Percentiles rank a stretch among this genome's conserved stretches.
These are phyloP conservation scores for Latrodectus elegans DNA, from an alignment of 2,888 invertebrate genomes.

Conservation along the genomic window DNA sequence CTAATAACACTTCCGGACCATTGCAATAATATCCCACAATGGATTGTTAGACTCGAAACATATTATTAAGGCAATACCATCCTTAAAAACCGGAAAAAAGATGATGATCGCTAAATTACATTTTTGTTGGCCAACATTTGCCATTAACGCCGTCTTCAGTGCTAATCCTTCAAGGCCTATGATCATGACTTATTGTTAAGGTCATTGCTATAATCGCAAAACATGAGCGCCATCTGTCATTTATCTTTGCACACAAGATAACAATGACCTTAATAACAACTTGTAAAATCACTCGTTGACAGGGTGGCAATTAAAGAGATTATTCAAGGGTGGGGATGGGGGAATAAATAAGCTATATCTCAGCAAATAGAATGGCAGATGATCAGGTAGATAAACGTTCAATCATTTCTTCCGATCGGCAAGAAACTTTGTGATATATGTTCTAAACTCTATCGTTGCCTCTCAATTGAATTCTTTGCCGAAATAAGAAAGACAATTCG, in stretches of 20 bases:
- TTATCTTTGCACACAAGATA: conserved; percentile 19
- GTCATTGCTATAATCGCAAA: conserved; percentile 47
- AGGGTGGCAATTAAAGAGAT: conserved; percentile 36
- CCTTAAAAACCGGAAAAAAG: conserved; percentile 28
- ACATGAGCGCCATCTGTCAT: conserved; percentile 39
- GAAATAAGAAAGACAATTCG: not conserved
- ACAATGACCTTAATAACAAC: conserved; percentile 55
- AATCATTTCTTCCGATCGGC: conserved; percentile 6
- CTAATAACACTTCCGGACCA: conserved; percentile 43
- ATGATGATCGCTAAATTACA: conserved; percentile 48
- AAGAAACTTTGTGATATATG: not conserved
- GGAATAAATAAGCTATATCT: conserved; percentile 18
- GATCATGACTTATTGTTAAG: conserved; percentile 41
- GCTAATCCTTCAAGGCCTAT: conserved; percentile 46
- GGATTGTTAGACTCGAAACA: conserved; percentile 8
- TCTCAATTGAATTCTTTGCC: conserved; percentile 21
- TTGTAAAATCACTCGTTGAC: conserved; percentile 46
- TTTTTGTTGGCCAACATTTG: conserved; percentile 20
- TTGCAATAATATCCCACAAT: conserved; percentile 24
- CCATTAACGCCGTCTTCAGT: conserved; percentile 51
- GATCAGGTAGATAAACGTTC: conserved; percentile 32
- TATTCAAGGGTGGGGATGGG: not conserved
- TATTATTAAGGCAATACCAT: conserved; percentile 46
- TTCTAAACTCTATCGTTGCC: conserved; percentile 12
- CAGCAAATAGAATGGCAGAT: conserved; percentile 21